phyloP scores from a whole-genome alignment of 2,113 vertebrate genomes.

The Cryptomyrus ogoouensis region DNA sequence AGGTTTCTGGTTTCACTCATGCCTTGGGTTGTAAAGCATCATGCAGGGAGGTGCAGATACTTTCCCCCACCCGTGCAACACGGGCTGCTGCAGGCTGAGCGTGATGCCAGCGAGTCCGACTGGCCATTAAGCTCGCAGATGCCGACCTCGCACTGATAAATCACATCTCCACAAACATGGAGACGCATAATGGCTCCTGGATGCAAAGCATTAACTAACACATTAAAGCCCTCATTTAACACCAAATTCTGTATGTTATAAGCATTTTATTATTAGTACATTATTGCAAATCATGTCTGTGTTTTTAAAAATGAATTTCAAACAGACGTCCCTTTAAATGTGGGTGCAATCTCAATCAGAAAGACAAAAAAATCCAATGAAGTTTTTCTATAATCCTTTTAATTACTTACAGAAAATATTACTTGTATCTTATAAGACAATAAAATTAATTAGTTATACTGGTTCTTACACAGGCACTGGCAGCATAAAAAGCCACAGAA shows the following conservation, averaged over 20 bases:
- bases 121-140: not conserved
- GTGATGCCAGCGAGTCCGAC: not conserved
- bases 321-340: not conserved
- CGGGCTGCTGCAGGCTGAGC: not conserved
- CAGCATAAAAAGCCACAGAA: not conserved
- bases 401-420: not conserved
- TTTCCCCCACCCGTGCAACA: not conserved
- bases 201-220: not conserved
- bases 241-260: not conserved
- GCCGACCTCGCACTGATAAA: not conserved
- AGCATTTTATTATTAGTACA: not conserved
- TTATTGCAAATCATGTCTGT: not conserved
- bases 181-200: not conserved
- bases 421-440: not conserved
- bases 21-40: not conserved
- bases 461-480: not conserved
- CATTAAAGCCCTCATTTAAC: not conserved
- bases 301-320: not conserved
- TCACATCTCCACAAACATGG: not conserved
- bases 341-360: not conserved
- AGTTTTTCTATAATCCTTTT: not conserved
- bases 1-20: not conserved
- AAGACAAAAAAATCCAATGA: not conserved
- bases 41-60: not conserved
- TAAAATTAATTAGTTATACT: not conserved